Percentiles rank a stretch among this genome's conserved stretches.
Evolutionary conservation across 1,140 invertebrate species (phyloP).

Genomic region (Cydia fagiglandana): DNA sequence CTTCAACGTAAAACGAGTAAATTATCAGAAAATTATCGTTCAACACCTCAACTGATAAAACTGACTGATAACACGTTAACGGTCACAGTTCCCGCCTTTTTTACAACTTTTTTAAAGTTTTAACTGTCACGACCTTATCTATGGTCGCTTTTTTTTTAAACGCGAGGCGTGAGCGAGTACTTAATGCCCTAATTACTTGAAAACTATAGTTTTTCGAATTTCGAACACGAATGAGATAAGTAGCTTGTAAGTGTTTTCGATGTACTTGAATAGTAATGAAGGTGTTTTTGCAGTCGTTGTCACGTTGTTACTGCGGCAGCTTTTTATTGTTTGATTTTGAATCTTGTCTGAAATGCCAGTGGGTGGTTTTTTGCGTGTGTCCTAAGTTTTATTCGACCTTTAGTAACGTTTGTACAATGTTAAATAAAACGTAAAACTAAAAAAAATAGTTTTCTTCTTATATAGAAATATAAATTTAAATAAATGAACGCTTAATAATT

Average conservation of each 20-base stretch:
- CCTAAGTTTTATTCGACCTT: background rate
- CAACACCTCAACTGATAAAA: conserved; percentile 46
- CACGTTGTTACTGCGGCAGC: background rate
- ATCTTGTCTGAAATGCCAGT: background rate
- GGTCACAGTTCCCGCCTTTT: conserved; percentile 56
- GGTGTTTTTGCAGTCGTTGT: background rate
- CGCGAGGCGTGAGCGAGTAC: conserved; percentile 37
- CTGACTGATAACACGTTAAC: conserved; percentile 59
- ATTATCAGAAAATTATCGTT: conserved; percentile 38
- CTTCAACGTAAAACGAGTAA: conserved; percentile 5
- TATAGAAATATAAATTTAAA: too few relatives aligned
- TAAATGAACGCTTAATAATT: too few relatives aligned
- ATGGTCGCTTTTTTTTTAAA: conserved; percentile 36
- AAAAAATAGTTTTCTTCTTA: too few relatives aligned
- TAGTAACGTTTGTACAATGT: too few relatives aligned
- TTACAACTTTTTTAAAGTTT: conserved; percentile 15
- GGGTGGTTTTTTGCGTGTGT: background rate
- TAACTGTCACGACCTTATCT: conserved; percentile 40
- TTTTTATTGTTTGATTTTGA: conserved; percentile 2
- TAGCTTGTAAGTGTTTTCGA: background rate
- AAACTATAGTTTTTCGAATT: conserved; percentile 11
- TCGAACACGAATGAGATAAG: conserved; percentile 25
- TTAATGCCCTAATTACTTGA: conserved; percentile 54
- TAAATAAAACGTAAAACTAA: too few relatives aligned
- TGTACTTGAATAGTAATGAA: conserved; percentile 30